These are phyloP conservation scores for Limanda limanda DNA, from an alignment of 2,113 vertebrate genomes.

Conservation along the genomic window DNA sequence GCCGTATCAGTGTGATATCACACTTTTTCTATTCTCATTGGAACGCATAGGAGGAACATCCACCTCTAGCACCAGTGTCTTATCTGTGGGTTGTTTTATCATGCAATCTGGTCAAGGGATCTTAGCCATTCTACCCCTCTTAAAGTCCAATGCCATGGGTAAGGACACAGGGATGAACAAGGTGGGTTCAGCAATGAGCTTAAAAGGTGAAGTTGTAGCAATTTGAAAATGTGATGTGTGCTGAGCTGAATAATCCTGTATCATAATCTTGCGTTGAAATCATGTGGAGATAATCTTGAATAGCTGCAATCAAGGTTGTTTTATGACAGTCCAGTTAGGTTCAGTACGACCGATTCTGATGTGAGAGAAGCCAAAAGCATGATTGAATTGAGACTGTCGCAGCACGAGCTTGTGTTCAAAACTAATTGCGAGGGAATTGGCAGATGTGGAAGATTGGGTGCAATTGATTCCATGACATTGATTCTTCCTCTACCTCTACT, in stretches of 20 bases:
- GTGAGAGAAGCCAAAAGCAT: background rate
- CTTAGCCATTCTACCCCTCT: constrained; percentile 59
- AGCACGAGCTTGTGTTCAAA: background rate
- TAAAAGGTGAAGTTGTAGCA: background rate
- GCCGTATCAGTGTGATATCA: constrained; percentile 74
- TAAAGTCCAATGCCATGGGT: constrained; percentile 65
- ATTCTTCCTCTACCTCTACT: background rate
- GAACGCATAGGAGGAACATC: constrained; percentile 47
- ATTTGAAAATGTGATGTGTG: constrained; percentile 13
- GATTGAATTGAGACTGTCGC: background rate
- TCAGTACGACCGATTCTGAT: background rate
- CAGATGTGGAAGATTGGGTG: background rate
- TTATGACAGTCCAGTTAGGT: background rate
- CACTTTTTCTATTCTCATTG: constrained; percentile 65
- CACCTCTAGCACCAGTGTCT: constrained; percentile 61
- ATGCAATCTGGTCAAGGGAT: constrained; percentile 61
- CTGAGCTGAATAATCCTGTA: constrained; percentile 11
- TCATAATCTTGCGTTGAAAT: background rate
- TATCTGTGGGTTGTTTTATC: constrained; percentile 75
- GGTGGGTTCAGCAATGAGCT: constrained; percentile 28
- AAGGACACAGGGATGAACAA: constrained; percentile 52
- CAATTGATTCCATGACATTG: background rate
- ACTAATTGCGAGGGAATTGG: background rate
- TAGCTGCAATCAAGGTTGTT: background rate
- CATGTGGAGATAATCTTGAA: background rate